These are phyloP conservation scores for Microplitis mediator DNA, from an alignment of 1,140 invertebrate genomes.

Conservation along the genomic window DNA sequence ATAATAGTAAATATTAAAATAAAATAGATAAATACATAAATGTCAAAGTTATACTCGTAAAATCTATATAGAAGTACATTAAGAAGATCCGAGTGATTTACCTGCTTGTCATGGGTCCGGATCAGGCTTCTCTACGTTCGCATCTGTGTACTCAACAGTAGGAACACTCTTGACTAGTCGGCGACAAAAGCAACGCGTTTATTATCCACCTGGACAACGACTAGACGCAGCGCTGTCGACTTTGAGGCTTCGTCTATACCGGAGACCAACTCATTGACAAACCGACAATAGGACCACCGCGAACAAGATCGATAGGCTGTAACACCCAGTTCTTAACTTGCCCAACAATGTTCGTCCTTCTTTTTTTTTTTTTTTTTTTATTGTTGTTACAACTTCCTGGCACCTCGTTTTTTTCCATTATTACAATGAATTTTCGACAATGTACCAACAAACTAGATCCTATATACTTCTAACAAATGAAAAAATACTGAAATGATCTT, in stretches of 20 bases:
- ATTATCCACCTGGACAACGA: conserved; percentile 15
- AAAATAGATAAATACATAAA: too few relatives aligned
- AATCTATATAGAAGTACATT: too few relatives aligned
- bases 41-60: too few relatives aligned
- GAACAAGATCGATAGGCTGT: conserved; percentile 18
- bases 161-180: too few relatives aligned
- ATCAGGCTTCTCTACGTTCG: too few relatives aligned
- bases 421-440: neutral
- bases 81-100: too few relatives aligned
- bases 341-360: neutral
- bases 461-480: neutral
- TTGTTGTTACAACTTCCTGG: neutral
- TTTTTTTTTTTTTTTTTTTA: neutral
- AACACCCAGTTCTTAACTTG: neutral
- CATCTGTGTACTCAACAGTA: too few relatives aligned
- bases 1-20: too few relatives aligned
- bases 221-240: neutral
- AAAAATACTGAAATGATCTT: neutral
- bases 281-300: conserved; percentile 29
- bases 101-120: too few relatives aligned
- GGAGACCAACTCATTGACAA: conserved; percentile 6
- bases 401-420: neutral
- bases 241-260: neutral
- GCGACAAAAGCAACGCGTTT: neutral
- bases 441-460: neutral